A percentile compares a stretch with the other conserved stretches of the same genome.
These are phyloP conservation scores for Acromyrmex charruanus DNA, from an alignment of 1,140 invertebrate species.

Conservation along the genomic window DNA sequence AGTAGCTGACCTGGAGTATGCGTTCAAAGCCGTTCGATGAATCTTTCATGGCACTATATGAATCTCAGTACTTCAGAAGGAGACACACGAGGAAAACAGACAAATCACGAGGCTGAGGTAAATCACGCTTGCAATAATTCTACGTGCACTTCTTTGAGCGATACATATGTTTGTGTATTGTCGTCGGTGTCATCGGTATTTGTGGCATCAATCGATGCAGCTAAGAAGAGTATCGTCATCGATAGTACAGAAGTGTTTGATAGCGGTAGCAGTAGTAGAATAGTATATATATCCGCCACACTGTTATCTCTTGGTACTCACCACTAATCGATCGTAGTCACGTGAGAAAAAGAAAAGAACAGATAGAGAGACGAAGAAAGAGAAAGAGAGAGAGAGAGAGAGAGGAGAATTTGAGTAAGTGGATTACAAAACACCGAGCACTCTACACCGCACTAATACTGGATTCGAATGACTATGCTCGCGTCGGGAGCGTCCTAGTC, in stretches of 20 bases:
- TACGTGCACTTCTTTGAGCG: constrained; percentile 45
- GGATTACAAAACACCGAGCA: constrained; percentile 76
- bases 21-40: background rate
- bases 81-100: constrained; percentile 26
- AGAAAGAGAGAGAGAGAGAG: constrained; percentile 77
- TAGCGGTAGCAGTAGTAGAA: constrained; percentile 4
- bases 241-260: background rate
- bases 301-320: constrained; percentile 66
- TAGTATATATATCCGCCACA: constrained; percentile 50
- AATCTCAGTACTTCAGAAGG: constrained; percentile 24
- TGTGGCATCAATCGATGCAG: background rate
- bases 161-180: constrained; percentile 26
- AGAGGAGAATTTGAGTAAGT: constrained; percentile 65
- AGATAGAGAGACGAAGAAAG: constrained; percentile 56
- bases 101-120: constrained; percentile 50
- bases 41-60: constrained; percentile 10
- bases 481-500: constrained; percentile 85
- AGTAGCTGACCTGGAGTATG: constrained; percentile 27
- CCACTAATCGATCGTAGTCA: constrained; percentile 72
- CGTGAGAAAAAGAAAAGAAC: constrained; percentile 51
- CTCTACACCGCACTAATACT: constrained; percentile 86
- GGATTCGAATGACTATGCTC: constrained; percentile 86
- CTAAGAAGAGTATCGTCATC: constrained; percentile 15
- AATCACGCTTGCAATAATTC: constrained; percentile 37
- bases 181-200: background rate